phyloP scores from a whole-genome alignment of 2,113 vertebrate genomes.

The Cyanoramphus novaezelandiae region DNA sequence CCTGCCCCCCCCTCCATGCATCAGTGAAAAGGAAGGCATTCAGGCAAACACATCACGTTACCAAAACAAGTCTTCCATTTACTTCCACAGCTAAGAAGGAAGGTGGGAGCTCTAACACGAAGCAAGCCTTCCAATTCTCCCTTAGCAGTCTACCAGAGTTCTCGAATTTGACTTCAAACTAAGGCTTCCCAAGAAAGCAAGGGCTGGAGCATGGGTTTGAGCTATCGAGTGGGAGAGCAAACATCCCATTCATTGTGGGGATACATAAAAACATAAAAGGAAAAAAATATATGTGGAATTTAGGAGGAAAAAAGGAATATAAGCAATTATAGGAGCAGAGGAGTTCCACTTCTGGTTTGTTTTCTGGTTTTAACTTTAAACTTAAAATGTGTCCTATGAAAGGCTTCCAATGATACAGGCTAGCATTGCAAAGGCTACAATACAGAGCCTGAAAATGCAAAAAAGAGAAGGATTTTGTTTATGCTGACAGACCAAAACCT shows the following conservation, averaged over 20 bases:
- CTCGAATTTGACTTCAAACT: background rate
- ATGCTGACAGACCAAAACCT: slow-evolving; percentile 46
- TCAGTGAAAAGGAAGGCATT: background rate
- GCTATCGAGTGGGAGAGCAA: background rate
- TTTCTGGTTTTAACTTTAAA: background rate
- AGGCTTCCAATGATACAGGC: background rate
- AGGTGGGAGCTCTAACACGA: background rate
- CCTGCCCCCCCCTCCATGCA: background rate
- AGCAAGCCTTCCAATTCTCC: background rate
- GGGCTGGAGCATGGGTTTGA: background rate
- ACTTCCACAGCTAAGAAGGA: background rate
- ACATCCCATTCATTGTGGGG: background rate
- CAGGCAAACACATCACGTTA: fast-evolving
- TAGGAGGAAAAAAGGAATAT: background rate
- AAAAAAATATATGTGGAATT: background rate
- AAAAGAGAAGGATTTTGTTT: slow-evolving; percentile 30
- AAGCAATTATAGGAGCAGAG: background rate
- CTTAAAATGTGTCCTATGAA: background rate
- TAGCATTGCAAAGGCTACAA: background rate
- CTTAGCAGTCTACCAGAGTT: background rate
- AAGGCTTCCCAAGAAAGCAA: background rate
- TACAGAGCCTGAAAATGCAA: background rate
- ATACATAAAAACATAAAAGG: background rate
- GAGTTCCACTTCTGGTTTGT: background rate
- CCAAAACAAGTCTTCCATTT: background rate